Base-by-base conservation (phyloP, 2,113 vertebrate species). In the Hippocampus abdominalis region DNA sequence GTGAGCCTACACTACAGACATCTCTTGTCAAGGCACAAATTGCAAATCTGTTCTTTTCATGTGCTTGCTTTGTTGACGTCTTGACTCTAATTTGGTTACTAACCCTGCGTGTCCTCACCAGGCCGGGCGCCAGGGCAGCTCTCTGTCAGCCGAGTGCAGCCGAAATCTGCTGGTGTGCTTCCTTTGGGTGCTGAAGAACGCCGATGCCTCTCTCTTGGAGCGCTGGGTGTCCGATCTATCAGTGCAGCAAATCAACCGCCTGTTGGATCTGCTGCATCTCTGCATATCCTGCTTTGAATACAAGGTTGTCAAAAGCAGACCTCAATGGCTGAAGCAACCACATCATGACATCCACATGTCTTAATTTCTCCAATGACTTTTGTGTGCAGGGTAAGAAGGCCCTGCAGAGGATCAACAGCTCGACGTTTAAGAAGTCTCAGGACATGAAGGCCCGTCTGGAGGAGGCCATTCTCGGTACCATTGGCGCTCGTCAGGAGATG, bases 371-470 rank as follows among this genome's bases (percentile, higher is more conserved):
- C 11, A 8, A 66, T 42, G 21, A 8, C 57, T 56, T 44, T 8
- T 51, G 0, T 1, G 46, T 74, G 8, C 70, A 96, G 95, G 95
- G 95, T 16, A 95, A 89, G 71, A 96, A 94, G 67, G 63, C 93
- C 67, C 93, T 95, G 66, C 93, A 97, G 76, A 91, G 94, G 39
- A 95, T 96, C 84, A 96, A 96, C 87, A 96, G 95, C 80, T 86
- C 96, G 77, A 95, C 95, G 0, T 96, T 96, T 86, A 96, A 96
- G 86, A 96, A 96, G 86, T 97, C 95, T 0, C 93, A 95, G 78
- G 95, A 97, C 82, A 97, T 97, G 95, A 96, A 95, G 75, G 95
- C 95, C 0, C 91, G 95, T 2, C 90, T 97, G 42, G 95, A 96
- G 78, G 95, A 96, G 77, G 95, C 95, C 83, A 96, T 96, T 29